Evolutionary conservation across 2,797 vertebrate genomes (phyloP).

Genomic region (Myotis daubentonii): DNA sequence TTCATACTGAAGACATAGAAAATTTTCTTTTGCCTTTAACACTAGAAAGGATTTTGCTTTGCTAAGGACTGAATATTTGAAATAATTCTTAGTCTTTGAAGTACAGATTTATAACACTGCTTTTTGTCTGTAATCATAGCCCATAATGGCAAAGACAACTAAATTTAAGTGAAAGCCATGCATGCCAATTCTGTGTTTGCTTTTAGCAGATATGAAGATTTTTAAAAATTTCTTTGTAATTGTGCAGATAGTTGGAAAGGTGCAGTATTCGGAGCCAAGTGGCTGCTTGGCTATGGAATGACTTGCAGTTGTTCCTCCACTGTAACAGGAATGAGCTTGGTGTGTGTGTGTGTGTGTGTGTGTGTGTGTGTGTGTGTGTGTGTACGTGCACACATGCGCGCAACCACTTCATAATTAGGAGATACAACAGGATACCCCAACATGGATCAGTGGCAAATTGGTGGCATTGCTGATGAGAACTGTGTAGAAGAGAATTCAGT

Average conservation of each 20-base stretch:
- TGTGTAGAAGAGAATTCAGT: not conserved
- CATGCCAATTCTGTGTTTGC: constrained; percentile 80
- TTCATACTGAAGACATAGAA: constrained; percentile 78
- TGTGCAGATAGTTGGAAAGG: constrained; percentile 65
- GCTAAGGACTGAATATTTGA: constrained; percentile 79
- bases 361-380: not conserved
- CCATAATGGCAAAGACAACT: constrained; percentile 63
- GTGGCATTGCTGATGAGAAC: constrained; percentile 44
- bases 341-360: constrained; percentile 15
- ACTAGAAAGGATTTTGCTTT: constrained; percentile 72
- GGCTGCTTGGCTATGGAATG: constrained; percentile 62
- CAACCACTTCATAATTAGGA: constrained; percentile 51
- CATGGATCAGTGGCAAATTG: constrained; percentile 22
- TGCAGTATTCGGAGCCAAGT: constrained; percentile 39
- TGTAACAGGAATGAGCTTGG: constrained; percentile 65
- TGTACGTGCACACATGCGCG: not conserved
- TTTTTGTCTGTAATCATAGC: constrained; percentile 72
- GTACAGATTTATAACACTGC: constrained; percentile 75
- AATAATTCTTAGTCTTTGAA: constrained; percentile 69
- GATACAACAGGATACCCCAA: constrained; percentile 30
- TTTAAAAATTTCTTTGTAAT: constrained; percentile 78
- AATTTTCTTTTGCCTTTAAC: constrained; percentile 77
- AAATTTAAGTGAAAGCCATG: constrained; percentile 76
- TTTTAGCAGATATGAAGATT: constrained; percentile 60
- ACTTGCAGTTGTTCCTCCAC: constrained; percentile 49